These are phyloP conservation scores for Ypsolopha sequella DNA, from an alignment of 2,888 invertebrate species.

Conservation along the genomic window DNA sequence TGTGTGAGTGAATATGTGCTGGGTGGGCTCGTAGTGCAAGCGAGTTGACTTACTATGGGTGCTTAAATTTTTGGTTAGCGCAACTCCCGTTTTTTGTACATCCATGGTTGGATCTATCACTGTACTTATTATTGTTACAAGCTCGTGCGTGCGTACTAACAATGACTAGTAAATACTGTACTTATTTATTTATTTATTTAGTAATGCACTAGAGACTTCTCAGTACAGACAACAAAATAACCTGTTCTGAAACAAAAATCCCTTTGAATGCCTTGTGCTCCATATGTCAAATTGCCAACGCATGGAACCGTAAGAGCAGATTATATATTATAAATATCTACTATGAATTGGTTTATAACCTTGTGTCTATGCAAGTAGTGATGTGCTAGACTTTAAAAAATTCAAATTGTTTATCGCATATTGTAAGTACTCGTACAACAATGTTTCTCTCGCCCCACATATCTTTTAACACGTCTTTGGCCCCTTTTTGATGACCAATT, in stretches of 20 bases:
- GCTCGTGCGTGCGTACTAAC: not conserved
- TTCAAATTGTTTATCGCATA: slow-evolving; percentile 44
- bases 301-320: not conserved
- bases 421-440: slow-evolving; percentile 37
- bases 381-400: slow-evolving; percentile 37
- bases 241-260: too few species aligned
- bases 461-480: slow-evolving; percentile 19
- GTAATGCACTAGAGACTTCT: not conserved
- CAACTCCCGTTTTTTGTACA: too few species aligned
- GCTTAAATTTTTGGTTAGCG: too few species aligned
- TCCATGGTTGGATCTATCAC: too few species aligned
- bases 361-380: slow-evolving; percentile 41
- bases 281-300: not conserved
- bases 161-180: not conserved
- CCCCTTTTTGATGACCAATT: slow-evolving; percentile 16
- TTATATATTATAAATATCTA: too few species aligned
- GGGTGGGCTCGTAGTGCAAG: too few species aligned
- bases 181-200: too few species aligned
- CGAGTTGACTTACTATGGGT: too few species aligned
- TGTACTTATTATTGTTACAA: too few species aligned
- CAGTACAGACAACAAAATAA: not conserved
- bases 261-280: not conserved
- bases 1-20: too few species aligned
- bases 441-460: slow-evolving; percentile 25
- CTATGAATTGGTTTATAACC: slow-evolving; percentile 18